Evolutionary conservation across 1,140 invertebrate genomes (phyloP).

Genomic region (Plectrocnemia conspersa): DNA sequence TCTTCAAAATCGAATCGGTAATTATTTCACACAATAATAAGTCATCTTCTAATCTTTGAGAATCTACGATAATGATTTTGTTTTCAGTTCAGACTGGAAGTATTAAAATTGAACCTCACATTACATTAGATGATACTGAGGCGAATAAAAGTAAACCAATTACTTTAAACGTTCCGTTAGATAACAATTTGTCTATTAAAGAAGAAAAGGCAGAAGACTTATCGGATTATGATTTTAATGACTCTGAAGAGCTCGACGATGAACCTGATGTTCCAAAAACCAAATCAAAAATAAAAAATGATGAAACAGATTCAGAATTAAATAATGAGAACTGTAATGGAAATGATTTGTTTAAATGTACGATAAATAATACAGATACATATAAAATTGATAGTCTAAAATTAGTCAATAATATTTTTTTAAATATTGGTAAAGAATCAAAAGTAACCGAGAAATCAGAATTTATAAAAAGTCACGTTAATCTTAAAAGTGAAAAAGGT

Average conservation of each 20-base stretch:
- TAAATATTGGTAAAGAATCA: background rate
- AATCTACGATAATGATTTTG: background rate
- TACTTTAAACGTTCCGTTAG: background rate
- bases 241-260: too few relatives aligned
- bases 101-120: background rate
- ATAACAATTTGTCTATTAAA: too few relatives aligned
- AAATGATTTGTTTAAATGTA: background rate
- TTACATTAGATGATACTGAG: background rate
- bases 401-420: too few relatives aligned
- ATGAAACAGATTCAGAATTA: background rate
- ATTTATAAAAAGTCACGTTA: slow-evolving; percentile 2
- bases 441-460: background rate
- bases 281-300: too few relatives aligned
- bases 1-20: slow-evolving; percentile 6
- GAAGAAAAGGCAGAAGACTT: too few relatives aligned
- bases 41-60: background rate
- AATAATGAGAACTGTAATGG: slow-evolving; percentile 7
- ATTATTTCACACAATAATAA: background rate
- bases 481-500: too few relatives aligned
- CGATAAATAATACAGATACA: background rate
- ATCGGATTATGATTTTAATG: too few relatives aligned
- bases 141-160: background rate
- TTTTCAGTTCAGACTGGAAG: background rate
- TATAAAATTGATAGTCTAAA: background rate
- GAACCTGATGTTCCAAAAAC: too few relatives aligned